A percentile compares a stretch with the other conserved stretches of the same genome.
phyloP scores from a whole-genome alignment of 2,888 invertebrate species.

The Ennomos erosarius region DNA sequence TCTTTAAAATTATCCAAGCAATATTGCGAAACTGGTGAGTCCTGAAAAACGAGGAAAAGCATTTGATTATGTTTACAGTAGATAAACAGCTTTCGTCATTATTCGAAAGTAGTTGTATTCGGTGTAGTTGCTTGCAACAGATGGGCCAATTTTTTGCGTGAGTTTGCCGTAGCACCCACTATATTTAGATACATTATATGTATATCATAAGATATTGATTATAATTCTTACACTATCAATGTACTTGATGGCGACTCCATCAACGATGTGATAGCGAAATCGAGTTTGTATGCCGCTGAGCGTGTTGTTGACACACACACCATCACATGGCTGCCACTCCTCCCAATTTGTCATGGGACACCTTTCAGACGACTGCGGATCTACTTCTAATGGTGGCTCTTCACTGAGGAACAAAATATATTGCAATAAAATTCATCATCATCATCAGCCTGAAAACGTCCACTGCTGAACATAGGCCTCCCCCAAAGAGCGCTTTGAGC shows the following conservation, averaged over 20 bases:
- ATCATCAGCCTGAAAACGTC: too few species aligned
- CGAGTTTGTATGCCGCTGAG: constrained; percentile 60
- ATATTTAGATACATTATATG: too few species aligned
- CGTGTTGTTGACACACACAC: constrained; percentile 58
- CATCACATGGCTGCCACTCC: constrained; percentile 68
- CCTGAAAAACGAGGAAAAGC: constrained; percentile 39
- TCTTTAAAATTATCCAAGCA: constrained; percentile 51
- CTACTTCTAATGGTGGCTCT: constrained; percentile 47
- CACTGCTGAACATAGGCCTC: too few species aligned
- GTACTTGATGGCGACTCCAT: constrained; percentile 55
- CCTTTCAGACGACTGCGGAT: constrained; percentile 54
- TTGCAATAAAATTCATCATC: neutral
- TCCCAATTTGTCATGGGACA: constrained; percentile 73
- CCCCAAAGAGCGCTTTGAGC: too few species aligned
- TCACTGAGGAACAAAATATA: constrained; percentile 47
- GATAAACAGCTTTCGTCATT: too few species aligned
- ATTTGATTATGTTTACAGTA: too few species aligned
- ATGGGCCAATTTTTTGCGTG: too few species aligned
- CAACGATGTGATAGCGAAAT: constrained; percentile 62
- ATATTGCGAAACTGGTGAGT: constrained; percentile 47
- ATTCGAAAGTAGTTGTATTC: too few species aligned
- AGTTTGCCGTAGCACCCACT: too few species aligned
- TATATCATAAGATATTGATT: too few species aligned
- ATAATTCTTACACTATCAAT: constrained; percentile 43
- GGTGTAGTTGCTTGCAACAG: too few species aligned